A percentile compares a stretch with the other conserved stretches of the same genome.
These are phyloP conservation scores for Odiellus spinosus DNA, from an alignment of 2,888 invertebrate species.

Conservation along the genomic window DNA sequence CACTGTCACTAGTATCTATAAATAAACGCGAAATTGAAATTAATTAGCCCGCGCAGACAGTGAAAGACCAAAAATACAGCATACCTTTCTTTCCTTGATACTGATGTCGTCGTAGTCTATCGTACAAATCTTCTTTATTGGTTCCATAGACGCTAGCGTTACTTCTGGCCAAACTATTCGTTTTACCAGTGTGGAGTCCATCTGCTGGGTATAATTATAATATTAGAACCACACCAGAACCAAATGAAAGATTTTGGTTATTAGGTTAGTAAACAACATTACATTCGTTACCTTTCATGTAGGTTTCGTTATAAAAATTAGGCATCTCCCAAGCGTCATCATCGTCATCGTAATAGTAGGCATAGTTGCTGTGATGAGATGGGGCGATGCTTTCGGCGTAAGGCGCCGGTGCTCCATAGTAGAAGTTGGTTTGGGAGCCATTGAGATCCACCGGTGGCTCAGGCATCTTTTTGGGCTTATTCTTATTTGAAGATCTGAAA, in stretches of 20 bases:
- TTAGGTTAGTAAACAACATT: not conserved
- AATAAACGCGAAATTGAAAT: no score
- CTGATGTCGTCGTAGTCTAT: slow-evolving; percentile 84
- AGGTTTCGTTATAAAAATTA: slow-evolving; percentile 88
- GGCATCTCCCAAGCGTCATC: slow-evolving; percentile 91
- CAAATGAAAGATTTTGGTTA: slow-evolving; percentile 1
- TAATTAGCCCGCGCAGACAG: not conserved
- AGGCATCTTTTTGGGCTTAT: slow-evolving; percentile 18
- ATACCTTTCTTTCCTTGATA: slow-evolving; percentile 88
- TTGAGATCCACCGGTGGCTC: slow-evolving; percentile 48
- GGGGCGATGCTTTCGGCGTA: slow-evolving; percentile 91
- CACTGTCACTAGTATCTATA: slow-evolving; percentile 17
- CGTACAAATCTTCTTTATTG: slow-evolving; percentile 82
- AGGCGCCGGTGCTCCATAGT: slow-evolving; percentile 84
- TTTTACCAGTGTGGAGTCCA: slow-evolving; percentile 66
- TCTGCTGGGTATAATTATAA: slow-evolving; percentile 28
- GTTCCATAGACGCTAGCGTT: slow-evolving; percentile 84
- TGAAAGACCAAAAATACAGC: slow-evolving; percentile 2
- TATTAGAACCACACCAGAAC: not conserved
- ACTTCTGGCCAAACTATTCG: slow-evolving; percentile 81
- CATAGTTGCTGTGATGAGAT: slow-evolving; percentile 86
- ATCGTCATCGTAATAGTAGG: slow-evolving; percentile 78
- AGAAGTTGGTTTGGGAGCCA: slow-evolving; percentile 88
- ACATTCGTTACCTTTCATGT: slow-evolving; percentile 49
- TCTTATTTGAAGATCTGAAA: slow-evolving; percentile 11